phyloP scores from a whole-genome alignment of 2,113 vertebrate genomes.

The Lepus timidus region DNA sequence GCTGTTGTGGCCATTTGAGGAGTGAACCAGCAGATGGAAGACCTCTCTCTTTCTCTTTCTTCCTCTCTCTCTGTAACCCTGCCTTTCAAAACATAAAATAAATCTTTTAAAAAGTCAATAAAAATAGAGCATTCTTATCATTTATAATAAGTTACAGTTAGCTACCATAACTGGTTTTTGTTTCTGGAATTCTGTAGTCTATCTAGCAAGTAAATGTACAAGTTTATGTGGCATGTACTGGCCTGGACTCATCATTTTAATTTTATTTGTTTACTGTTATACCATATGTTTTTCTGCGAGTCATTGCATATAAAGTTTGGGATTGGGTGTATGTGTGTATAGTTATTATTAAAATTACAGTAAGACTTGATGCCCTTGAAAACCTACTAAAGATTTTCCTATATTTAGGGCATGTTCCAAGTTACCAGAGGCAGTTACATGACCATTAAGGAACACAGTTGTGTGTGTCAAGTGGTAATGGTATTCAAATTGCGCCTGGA shows the following conservation, averaged over 20 bases:
- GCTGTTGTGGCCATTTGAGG: no score
- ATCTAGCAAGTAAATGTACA: not conserved
- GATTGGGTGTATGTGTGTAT: not conserved
- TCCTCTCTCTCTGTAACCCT: no score
- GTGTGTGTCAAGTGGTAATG: conserved; percentile 5
- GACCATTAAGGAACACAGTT: not conserved
- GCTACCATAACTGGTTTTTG: not conserved
- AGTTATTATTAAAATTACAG: conserved; percentile 42
- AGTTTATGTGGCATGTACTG: not conserved
- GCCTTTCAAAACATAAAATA: not conserved
- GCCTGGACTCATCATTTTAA: not conserved
- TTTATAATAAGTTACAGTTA: conserved; percentile 25
- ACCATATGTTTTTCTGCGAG: not conserved
- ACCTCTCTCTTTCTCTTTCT: no score
- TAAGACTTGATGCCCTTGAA: conserved; percentile 12
- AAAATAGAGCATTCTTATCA: not conserved
- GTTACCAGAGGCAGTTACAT: not conserved
- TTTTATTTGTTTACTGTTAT: not conserved
- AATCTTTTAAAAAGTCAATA: not conserved
- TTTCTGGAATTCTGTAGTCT: not conserved
- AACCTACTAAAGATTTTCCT: conserved; percentile 26
- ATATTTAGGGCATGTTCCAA: not conserved
- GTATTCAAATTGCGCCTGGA: not conserved
- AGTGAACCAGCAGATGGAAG: no score
- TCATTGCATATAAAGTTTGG: conserved; percentile 35